Evolutionary conservation across 2,888 invertebrate genomes (phyloP), one percentile per base, ranked within the genome.

Genomic region (Galerucella calmariensis): DNA sequence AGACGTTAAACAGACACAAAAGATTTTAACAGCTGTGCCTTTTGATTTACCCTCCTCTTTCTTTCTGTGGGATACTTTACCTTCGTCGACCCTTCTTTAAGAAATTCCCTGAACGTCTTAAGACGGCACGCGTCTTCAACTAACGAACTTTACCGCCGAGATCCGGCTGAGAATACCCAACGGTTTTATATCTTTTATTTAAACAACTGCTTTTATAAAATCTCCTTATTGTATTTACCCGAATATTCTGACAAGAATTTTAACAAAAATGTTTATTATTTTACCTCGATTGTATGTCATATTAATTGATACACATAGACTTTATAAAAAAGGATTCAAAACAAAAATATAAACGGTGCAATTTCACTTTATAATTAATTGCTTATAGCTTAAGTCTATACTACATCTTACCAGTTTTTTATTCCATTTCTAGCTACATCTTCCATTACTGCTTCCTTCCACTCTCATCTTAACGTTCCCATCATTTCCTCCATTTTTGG

Each of bases 21-120:
- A 81, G 83, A 80, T 80, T 82, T 78, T 81, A 83, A 80, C 85
- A 85, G 84, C 85, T 86, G 72, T 72, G 86, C 84, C 81, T 85
- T 85, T 85, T 86, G 85, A 85, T 86, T 84, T 83, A 81, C 85
- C 86, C 86, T 85, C 85, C 86, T 84, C 81, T 84, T 84, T 61
- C 20, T 20, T 61, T 46, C 20, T 85, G 84, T 84, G 83, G 78
- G 81, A 73, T 75, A 71, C 70, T 80, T 82, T 78, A 79, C 81
- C 79, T 80, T 83, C 79, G 74, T 83, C 80, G 75, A 80, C 78
- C 81, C 78, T 80, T 80, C 56, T 83, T 81, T 72, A 83, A 84
- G 84, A 84, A 77, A 80, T 84, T 85, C 85, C 84, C 84, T 74
- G 77, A 81, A 78, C 85, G 82, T 85, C 86, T 86, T 86, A 82